Base-by-base conservation (phyloP, 2,113 vertebrate species). In the Zosterops borbonicus region DNA sequence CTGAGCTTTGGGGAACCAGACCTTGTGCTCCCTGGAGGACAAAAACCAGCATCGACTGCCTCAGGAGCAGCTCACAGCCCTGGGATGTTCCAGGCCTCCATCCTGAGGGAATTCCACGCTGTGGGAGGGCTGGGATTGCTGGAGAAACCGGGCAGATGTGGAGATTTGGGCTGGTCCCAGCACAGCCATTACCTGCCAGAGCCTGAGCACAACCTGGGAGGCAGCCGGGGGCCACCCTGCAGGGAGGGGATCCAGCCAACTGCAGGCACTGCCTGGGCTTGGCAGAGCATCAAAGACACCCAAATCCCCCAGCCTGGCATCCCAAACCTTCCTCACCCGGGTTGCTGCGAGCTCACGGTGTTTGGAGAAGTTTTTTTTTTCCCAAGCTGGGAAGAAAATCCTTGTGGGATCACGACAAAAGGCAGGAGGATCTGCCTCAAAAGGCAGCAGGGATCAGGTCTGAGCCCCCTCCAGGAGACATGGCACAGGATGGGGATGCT, bases 281-380 rank as follows among this genome's bases (percentile, higher is more conserved):
- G 94, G 92, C 94, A 82, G 4, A 53, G 42, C 91, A 85, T 95
- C 86, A 95, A 44, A 96, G 42, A 39, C 28, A 67, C 46, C 65
- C 91, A 90, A 87, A 84, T 21, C 79, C 65, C 65, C 59, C 73
- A 65, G 50, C 46, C 60, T 74, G 86, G 64, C 86, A 78, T 21
- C 83, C 56, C 65, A 35, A 64, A 69, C 4, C 15, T 35, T 62
- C 80, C 84, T 62, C 4, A 0, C 15, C 46, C 55, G 0, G 0
- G 20, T 29, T 33, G 85, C 81, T 42, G 63, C 0, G 0, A 87
- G 53, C 69, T 84, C 91, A 49, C 11, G 3, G 44, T 21, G 89
- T 55, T 70, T 0, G 0, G 69, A 64, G 55, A 35, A 33, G 39
- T 11, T 39, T 39, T 5, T n/a, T 63, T 33, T 49, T 76, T 21